Conservation (phyloP, 2,113 vertebrate species). For the Crotalus helleri region DNA sequence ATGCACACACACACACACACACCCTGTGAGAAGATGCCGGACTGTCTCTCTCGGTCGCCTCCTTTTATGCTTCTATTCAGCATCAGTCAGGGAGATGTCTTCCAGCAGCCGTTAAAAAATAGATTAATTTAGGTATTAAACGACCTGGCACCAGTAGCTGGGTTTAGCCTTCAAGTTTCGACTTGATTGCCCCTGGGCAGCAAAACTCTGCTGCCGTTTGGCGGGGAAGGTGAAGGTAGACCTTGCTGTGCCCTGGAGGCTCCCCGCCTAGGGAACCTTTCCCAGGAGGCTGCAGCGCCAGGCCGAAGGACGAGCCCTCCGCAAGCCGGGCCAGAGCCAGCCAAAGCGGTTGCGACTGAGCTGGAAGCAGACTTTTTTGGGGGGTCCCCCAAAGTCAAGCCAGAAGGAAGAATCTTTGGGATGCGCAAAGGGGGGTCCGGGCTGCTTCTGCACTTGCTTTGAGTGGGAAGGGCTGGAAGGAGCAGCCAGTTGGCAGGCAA, state of each 20-base stretch:
- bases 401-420: too few relatives aligned
- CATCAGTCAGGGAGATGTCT: neutral
- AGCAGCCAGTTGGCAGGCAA: too few relatives aligned
- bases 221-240: neutral
- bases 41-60: fast-evolving
- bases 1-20: fast-evolving
- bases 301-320: too few relatives aligned
- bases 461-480: too few relatives aligned
- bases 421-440: too few relatives aligned
- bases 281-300: too few relatives aligned
- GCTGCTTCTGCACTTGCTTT: too few relatives aligned
- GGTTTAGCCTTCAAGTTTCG: neutral
- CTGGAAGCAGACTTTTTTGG: too few relatives aligned
- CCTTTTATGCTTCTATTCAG: neutral
- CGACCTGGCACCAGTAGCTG: neutral
- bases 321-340: too few relatives aligned
- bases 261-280: neutral
- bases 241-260: neutral
- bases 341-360: too few relatives aligned
- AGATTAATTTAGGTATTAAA: neutral
- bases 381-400: too few relatives aligned
- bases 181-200: neutral
- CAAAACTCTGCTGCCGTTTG: neutral
- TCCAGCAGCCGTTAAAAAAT: neutral
- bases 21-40: neutral